A percentile compares a stretch with the other conserved stretches of the same genome.
These are phyloP conservation scores for Pipra filicauda DNA, from an alignment of 2,113 vertebrate genomes.

Conservation along the genomic window DNA sequence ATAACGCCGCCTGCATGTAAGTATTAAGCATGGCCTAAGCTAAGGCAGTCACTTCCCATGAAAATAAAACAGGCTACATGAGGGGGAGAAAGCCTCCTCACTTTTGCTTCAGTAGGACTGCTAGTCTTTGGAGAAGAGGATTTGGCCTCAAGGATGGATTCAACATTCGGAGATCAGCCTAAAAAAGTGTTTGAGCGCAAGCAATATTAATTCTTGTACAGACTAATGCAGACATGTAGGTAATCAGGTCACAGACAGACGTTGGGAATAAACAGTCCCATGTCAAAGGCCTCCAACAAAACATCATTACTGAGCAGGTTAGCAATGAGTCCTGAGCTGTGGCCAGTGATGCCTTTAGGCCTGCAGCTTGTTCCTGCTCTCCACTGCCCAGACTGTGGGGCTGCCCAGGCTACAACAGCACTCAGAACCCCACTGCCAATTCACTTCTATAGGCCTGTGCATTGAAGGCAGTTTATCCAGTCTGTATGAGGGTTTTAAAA, in stretches of 20 bases:
- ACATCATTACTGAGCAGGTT: neutral
- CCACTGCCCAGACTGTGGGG: fast-evolving
- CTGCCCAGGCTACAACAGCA: neutral
- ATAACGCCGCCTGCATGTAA: neutral
- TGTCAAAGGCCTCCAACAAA: neutral
- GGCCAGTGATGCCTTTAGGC: neutral
- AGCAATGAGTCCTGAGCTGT: neutral
- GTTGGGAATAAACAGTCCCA: neutral
- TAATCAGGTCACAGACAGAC: constrained; percentile 24
- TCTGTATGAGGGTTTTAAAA: neutral
- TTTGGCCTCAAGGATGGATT: constrained; percentile 16
- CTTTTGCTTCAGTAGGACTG: neutral
- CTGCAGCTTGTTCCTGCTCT: neutral
- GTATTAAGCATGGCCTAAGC: neutral
- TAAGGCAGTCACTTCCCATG: neutral
- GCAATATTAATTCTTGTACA: constrained; percentile 41
- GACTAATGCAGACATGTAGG: constrained; percentile 12
- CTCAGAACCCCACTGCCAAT: neutral
- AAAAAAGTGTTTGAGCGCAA: constrained; percentile 21
- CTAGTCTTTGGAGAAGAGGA: neutral
- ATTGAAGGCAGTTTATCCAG: neutral
- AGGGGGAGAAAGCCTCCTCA: neutral
- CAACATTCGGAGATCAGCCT: constrained; percentile 5
- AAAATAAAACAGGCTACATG: neutral
- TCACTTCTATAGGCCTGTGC: neutral